Evolutionary conservation across 2,113 vertebrate genomes (phyloP).

Genomic region (Poecile atricapillus): DNA sequence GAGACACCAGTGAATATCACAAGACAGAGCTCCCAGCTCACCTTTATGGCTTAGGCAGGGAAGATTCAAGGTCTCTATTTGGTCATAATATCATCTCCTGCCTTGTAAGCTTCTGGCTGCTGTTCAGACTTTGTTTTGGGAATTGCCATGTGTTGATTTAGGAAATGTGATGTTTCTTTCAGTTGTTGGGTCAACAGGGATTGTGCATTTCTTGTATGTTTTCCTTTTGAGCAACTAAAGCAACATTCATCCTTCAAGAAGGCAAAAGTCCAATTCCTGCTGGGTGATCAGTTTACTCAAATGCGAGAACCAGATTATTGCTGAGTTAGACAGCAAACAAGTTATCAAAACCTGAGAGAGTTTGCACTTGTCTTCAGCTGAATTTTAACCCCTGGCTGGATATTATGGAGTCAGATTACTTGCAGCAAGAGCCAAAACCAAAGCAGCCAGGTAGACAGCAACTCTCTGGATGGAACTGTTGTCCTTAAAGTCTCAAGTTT

Average conservation of each 20-base stretch:
- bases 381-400: neutral
- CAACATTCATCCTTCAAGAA: neutral
- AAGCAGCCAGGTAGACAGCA: neutral
- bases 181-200: conserved; percentile 10
- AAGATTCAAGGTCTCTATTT: neutral
- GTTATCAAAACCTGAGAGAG: neutral
- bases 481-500: neutral
- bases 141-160: conserved; percentile 17
- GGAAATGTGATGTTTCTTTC: conserved; percentile 2
- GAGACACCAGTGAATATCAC: neutral
- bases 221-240: conserved; percentile 6
- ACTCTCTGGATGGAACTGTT: neutral
- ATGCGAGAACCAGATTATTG: neutral
- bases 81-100: neutral
- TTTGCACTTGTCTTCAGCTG: neutral
- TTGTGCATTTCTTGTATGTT: neutral
- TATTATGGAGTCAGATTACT: neutral
- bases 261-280: neutral
- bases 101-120: neutral
- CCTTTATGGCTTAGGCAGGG: neutral
- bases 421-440: neutral
- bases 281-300: neutral
- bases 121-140: conserved; percentile 18
- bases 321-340: conserved; percentile 3
- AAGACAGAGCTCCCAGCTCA: neutral